phyloP scores from a whole-genome alignment of 2,113 vertebrate species.

The Zootoca vivipara region DNA sequence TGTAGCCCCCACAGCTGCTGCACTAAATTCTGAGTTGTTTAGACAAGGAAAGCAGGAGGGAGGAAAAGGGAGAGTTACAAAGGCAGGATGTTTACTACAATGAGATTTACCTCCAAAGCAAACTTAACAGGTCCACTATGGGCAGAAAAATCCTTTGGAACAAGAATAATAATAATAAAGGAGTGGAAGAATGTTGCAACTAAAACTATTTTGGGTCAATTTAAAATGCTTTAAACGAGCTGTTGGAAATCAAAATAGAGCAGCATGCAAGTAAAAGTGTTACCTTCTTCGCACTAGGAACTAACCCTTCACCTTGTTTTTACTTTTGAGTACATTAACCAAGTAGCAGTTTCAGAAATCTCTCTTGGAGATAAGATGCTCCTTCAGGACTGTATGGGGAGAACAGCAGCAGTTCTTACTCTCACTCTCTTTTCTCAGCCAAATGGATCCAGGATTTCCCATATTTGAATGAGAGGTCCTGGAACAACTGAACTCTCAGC shows the following conservation, averaged over 20 bases:
- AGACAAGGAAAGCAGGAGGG: slow-evolving; percentile 25
- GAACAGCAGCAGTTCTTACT: background rate
- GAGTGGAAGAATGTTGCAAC: slow-evolving; percentile 11
- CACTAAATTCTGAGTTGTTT: slow-evolving; percentile 18
- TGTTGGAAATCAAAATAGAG: background rate
- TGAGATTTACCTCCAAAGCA: slow-evolving; percentile 41
- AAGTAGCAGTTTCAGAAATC: background rate
- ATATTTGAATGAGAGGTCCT: background rate
- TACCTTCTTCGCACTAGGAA: background rate
- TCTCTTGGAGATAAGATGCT: background rate
- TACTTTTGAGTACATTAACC: background rate
- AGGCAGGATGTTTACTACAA: slow-evolving; percentile 50
- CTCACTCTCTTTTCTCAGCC: no score
- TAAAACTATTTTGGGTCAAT: background rate
- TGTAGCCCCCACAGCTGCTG: background rate
- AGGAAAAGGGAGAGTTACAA: background rate
- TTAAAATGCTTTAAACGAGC: background rate
- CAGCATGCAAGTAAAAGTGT: background rate
- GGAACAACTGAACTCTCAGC: background rate
- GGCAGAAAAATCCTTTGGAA: slow-evolving; percentile 32
- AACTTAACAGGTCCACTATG: slow-evolving; percentile 12
- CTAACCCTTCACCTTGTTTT: background rate
- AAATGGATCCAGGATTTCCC: background rate
- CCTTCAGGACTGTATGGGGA: background rate
- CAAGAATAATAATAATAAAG: slow-evolving; percentile 41